Conservation (phyloP, 2,888 invertebrate species). For the Metalampra italica region DNA sequence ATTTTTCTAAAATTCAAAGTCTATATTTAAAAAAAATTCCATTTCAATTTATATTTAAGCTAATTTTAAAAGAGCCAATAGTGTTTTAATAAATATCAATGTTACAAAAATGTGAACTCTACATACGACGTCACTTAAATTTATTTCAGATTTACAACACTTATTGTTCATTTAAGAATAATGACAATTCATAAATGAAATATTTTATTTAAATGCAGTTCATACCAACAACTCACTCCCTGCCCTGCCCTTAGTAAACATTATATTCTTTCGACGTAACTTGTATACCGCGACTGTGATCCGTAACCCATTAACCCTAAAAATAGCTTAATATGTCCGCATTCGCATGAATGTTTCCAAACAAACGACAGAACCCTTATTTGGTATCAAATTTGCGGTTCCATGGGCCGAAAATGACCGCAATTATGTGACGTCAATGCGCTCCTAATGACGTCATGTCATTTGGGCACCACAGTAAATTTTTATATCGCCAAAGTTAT, state of each 20-base stretch:
- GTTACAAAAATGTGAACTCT: no score
- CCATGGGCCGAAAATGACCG: conserved; percentile 29
- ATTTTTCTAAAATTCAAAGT: no score
- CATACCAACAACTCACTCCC: no score
- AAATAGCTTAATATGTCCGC: conserved; percentile 43
- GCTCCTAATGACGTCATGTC: conserved; percentile 3
- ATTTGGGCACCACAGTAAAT: not conserved
- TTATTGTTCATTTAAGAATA: no score
- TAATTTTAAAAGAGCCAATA: no score
- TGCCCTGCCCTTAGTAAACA: not conserved
- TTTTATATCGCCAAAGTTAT: not conserved
- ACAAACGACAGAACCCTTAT: conserved; percentile 27
- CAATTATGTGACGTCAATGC: conserved; percentile 33
- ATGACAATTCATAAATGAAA: no score
- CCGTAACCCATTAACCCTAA: conserved; percentile 41
- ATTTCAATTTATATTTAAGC: no score
- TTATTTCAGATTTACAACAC: no score
- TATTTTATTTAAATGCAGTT: no score
- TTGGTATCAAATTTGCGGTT: conserved; percentile 31
- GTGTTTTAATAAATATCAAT: no score
- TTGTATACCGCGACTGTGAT: conserved; percentile 10
- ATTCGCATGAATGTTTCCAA: conserved; percentile 31
- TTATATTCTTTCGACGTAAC: not conserved
- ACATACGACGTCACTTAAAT: no score
- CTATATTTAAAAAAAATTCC: no score